Base-by-base conservation (phyloP, 2,113 vertebrate genomes). In the Acanthisitta chloris region DNA sequence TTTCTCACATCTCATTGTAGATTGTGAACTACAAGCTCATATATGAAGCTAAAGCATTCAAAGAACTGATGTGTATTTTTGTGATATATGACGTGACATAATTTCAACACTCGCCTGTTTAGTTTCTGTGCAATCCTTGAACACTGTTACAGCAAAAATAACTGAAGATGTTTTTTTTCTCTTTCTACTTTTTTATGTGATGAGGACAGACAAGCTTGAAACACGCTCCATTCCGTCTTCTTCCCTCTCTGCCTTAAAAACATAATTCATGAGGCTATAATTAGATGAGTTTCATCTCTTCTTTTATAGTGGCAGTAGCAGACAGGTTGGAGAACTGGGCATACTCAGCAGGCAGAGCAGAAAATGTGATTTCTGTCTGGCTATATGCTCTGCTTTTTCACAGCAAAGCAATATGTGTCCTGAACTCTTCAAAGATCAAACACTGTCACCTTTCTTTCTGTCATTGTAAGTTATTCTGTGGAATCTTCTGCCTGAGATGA, bases 111-210 rank as follows among this genome's bases (percentile, higher is more conserved):
- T 84, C 65, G 26, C 29, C 16, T 43, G 7, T 65, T 43, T 52
- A 21, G 5, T 36, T 83, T 17, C 8, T 49, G 9, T 48, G 24
- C 54, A 46, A 34, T 52, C 51, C 43, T 14, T 66, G 40, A 85
- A 76, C 33, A 49, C 12, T 74, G 29, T 66, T 36, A n/a, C 8
- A 81, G 33, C 5, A 87, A 76, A 96, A 92, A 88, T 31, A 87
- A n/a, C 4, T 42, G 46, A 67, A 64, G 8, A 10, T 0, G 1
- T 6, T 11, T 78, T 62, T 25, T 2, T 0, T 8, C 10, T 7
- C 1, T 43, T 42, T 42, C 6, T 49, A 8, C 11, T 54, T 70
- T 77, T 21, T 49, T 31, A 25, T n/a, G 9, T n/a, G 31, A 58
- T 4, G 5, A 81, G 14, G 13, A 58, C 25, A 55, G 49, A 59